Evolutionary conservation across 1,140 invertebrate species (phyloP), one percentile per base, ranked within the genome.

Genomic region (Diabrotica undecimpunctata): DNA sequence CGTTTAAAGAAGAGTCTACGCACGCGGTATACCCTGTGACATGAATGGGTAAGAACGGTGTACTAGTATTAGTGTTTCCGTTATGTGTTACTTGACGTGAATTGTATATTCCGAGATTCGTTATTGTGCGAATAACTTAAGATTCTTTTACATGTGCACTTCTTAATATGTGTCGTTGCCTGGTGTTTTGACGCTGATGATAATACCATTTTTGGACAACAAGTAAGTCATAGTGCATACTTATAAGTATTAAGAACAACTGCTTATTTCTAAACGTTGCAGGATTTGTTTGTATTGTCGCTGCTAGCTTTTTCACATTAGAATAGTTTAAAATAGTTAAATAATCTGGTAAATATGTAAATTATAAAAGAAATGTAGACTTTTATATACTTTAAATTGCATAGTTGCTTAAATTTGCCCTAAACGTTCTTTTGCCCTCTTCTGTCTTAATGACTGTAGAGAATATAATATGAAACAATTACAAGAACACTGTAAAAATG

Each of bases 131-230:
- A 39, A 14, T 51, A 41, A 56, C 54, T 64, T 54, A 25, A 36
- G 41, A 37, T 46, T 46, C 41, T 53, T 36, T 12, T 65, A 10
- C 12, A 14, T 39, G 57, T 60, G 57, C 8, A 25, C 37, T 50
- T 39, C 38, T 60, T 54, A 50, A 67, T 57, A 70, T 70, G 66
- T 62, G 69, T 54, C 60, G 51, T 37, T 52, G 55, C 56, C 59
- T 54, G 56, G 52, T 67, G 61, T 62, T 66, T 62, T 65, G 59
- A 67, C 64, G 62, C 70, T 71, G 68, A 71, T 73, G 72, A 73
- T 70, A 69, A 66, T 66, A 53, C 55, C 12, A 35, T 61, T 64
- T 60, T 55, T 64, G 66, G 70, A 69, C 71, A 57, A 70, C 66
- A 66, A 60, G 71, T 73, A 68, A 72, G 68, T 70, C 46, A 9